phyloP scores from a whole-genome alignment of 1,140 invertebrate genomes.

The Papilio polytes region DNA sequence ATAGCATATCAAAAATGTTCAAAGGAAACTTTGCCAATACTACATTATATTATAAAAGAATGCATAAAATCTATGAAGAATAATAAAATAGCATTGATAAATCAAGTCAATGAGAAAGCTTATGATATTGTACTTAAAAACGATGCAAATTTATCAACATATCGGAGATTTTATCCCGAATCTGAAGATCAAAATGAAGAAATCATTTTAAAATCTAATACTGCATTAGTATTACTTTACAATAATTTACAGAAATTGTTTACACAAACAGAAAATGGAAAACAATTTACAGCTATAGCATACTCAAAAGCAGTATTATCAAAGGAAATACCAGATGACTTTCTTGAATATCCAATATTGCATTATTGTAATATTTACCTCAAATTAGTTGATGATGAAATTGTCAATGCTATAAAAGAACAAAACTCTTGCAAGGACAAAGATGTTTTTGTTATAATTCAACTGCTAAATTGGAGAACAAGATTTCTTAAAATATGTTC shows the following conservation, averaged over 20 bases:
- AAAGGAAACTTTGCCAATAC: conserved; percentile 43
- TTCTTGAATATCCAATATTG: conserved; percentile 82
- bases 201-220: conserved; percentile 52
- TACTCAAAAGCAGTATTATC: conserved; percentile 71
- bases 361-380: conserved; percentile 75
- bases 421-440: conserved; percentile 55
- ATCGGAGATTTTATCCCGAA: conserved; percentile 66
- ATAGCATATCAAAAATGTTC: conserved; percentile 62
- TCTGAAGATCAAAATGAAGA: conserved; percentile 49
- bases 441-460: conserved; percentile 55
- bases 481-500: conserved; percentile 76
- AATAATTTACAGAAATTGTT: conserved; percentile 59
- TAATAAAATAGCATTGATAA: conserved; percentile 41
- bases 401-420: conserved; percentile 62
- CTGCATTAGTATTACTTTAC: conserved; percentile 58
- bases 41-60: conserved; percentile 50
- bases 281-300: conserved; percentile 63
- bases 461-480: conserved; percentile 78
- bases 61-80: conserved; percentile 40
- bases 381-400: conserved; percentile 65
- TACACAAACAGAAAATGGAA: conserved; percentile 41
- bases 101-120: conserved; percentile 51
- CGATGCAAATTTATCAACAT: conserved; percentile 43
- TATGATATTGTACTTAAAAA: conserved; percentile 43
- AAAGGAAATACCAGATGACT: conserved; percentile 73